Percentiles rank a stretch among this genome's conserved stretches.
These are phyloP conservation scores for Delphinus delphis DNA, from an alignment of 2,113 vertebrate genomes.

Conservation along the genomic window DNA sequence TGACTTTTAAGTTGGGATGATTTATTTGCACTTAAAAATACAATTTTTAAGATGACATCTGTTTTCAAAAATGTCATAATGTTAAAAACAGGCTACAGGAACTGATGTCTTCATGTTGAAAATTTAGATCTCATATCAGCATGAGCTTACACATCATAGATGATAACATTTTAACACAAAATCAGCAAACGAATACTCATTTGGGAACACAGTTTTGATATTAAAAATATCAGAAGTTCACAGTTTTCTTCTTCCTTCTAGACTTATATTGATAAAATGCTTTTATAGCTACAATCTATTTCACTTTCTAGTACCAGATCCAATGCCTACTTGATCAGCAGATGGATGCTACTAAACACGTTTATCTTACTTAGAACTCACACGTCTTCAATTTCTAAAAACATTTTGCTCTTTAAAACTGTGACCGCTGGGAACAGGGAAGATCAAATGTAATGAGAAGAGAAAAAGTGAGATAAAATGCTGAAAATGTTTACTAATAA, in stretches of 20 bases:
- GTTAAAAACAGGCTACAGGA: slow-evolving; percentile 59
- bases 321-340: slow-evolving; percentile 34
- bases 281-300: background rate
- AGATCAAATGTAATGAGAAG: background rate
- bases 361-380: slow-evolving; percentile 17
- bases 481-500: background rate
- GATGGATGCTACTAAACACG: slow-evolving; percentile 43
- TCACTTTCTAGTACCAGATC: slow-evolving; percentile 35
- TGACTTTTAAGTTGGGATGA: slow-evolving; percentile 41
- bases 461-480: background rate
- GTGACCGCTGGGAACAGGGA: background rate
- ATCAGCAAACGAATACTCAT: slow-evolving; percentile 40
- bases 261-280: slow-evolving; percentile 31
- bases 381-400: slow-evolving; percentile 53
- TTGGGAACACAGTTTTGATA: slow-evolving; percentile 54
- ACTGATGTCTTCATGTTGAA: slow-evolving; percentile 53
- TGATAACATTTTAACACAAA: slow-evolving; percentile 56
- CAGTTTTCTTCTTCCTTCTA: slow-evolving; percentile 51
- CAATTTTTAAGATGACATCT: slow-evolving; percentile 63
- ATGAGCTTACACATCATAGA: slow-evolving; percentile 55
- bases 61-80: slow-evolving; percentile 45
- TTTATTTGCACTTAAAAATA: slow-evolving; percentile 77
- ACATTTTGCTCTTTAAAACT: slow-evolving; percentile 51
- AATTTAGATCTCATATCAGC: slow-evolving; percentile 47
- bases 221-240: slow-evolving; percentile 57